Evolutionary conservation across 2,888 invertebrate species (phyloP), one percentile per base, ranked within the genome.

Genomic region (Eupithecia abbreviata): DNA sequence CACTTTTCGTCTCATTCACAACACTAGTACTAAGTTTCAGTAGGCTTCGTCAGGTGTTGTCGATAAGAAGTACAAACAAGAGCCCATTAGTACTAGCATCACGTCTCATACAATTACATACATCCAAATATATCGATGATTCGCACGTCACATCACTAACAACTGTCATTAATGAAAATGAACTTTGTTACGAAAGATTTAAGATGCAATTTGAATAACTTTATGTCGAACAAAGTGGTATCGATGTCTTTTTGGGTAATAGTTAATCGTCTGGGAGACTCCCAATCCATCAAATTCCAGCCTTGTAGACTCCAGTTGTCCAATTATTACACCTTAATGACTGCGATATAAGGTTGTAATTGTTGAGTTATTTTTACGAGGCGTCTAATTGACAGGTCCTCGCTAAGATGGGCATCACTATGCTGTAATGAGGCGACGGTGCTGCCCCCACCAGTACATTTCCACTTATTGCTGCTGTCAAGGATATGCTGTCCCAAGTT

Each of bases 261-360:
- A 62, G 62, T 62, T 62, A 62, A 30, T 62, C 18, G 62, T 30
- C 18, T 62, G 18, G 30, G 30, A 62, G 62, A 62, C 30, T 62
- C 62, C 68, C 62, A 30, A 62, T 74, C 43, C 74, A 72, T 74
- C 65, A 73, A 65, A 42, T 66, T 42, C 66, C 66, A 66, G 69
- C 75, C 75, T 78, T 78, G 78, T 65, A 71, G 43, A 65, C 62
- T 71, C 68, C 75, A 73, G 55, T 65, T 71, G 13, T 78, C 73
- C 74, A 81, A 87, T 88, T 86, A 88, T 80, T 69, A 77, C 75
- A 77, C 85, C 86, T 86, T 89, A 90, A 91, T 89, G 87, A 86
- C 84, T 79, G 70, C 85, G 75, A 47, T 85, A 85, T 87, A 90
- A 84, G 88, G 87, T 77, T 78, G 84, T 89, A 88, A 91, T 90